These are phyloP conservation scores for Geococcyx californianus DNA, from an alignment of 2,113 vertebrate species.

Conservation along the genomic window DNA sequence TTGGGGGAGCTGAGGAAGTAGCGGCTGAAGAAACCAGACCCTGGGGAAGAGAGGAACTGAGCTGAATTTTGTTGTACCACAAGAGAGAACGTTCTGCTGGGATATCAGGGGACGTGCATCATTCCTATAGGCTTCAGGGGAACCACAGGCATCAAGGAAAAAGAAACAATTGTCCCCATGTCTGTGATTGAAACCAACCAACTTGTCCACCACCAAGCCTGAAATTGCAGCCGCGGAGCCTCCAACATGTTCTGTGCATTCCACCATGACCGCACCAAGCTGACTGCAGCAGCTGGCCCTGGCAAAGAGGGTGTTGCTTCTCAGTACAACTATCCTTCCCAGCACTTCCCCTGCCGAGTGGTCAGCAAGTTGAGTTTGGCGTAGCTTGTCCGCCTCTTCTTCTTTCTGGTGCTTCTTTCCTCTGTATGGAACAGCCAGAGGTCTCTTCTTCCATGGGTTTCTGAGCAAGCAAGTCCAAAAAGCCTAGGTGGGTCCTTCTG, in stretches of 20 bases:
- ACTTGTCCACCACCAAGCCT: not conserved
- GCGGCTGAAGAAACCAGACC: not conserved
- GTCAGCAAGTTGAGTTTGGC: not conserved
- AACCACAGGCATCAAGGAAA: conserved; percentile 37
- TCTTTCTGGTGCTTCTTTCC: not conserved
- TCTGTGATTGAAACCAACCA: not conserved
- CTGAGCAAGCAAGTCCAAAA: not conserved
- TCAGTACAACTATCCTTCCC: not conserved
- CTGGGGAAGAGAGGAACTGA: not conserved
- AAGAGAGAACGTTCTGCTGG: not conserved
- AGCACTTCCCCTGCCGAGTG: not conserved
- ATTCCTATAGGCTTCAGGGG: not conserved
- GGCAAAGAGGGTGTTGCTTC: not conserved
- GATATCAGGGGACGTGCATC: not conserved
- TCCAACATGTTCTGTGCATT: not conserved
- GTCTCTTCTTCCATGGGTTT: not conserved
- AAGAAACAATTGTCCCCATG: not conserved
- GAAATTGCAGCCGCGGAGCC: not conserved
- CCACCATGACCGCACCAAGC: not conserved
- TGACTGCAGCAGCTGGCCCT: not conserved
- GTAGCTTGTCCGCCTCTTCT: not conserved
- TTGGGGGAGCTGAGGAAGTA: not conserved
- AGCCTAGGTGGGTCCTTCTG: not conserved
- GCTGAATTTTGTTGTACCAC: fast-evolving
- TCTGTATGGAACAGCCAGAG: not conserved